These are phyloP conservation scores for Crypturellus undulatus DNA, from an alignment of 2,113 vertebrate species.

Conservation along the genomic window DNA sequence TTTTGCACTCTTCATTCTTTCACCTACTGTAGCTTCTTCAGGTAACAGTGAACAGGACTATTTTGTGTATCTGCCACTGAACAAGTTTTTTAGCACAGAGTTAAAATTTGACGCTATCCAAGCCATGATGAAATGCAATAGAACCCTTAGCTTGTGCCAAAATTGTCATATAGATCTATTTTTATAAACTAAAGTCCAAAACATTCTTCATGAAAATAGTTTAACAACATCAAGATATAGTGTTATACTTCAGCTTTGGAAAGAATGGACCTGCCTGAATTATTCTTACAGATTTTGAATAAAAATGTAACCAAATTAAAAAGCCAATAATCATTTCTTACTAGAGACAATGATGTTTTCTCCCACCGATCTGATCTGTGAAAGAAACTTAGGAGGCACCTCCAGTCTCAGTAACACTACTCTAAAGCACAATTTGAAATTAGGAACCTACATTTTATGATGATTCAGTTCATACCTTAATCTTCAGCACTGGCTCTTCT, in stretches of 20 bases:
- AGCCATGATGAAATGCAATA: accelerated
- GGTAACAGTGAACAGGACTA: neutral
- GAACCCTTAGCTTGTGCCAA: neutral
- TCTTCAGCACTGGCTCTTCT: neutral
- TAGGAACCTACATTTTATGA: neutral
- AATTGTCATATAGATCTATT: neutral
- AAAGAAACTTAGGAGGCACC: neutral
- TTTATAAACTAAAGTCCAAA: neutral
- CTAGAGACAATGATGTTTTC: neutral
- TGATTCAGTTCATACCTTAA: neutral
- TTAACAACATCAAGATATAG: neutral
- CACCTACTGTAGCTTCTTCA: neutral
- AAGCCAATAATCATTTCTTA: neutral
- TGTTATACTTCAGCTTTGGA: neutral
- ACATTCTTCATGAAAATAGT: neutral
- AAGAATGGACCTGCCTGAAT: neutral
- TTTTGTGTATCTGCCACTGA: neutral
- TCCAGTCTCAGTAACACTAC: neutral
- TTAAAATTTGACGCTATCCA: neutral
- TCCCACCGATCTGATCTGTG: neutral
- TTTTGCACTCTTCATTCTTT: neutral
- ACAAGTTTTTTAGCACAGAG: neutral
- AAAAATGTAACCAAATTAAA: neutral
- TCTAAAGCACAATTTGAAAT: neutral
- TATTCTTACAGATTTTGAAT: neutral